A percentile compares a stretch with the other conserved stretches of the same genome.
Evolutionary conservation across 2,888 invertebrate species (phyloP).

Genomic region (Catocala sponsa): DNA sequence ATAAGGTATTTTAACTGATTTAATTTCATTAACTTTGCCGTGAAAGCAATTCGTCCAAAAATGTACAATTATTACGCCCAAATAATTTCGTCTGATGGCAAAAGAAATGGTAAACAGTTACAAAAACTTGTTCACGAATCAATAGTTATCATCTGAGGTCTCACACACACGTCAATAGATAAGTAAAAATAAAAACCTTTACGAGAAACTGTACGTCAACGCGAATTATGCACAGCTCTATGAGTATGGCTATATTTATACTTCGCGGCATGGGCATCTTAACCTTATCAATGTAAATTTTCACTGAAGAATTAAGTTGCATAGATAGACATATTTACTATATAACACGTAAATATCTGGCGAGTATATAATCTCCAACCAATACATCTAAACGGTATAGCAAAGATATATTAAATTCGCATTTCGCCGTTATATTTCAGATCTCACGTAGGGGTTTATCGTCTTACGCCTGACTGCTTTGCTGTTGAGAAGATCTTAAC

Average conservation of each 20-base stretch:
- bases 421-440: no score
- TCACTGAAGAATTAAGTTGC: not conserved
- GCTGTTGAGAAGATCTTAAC: no score
- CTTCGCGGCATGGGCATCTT: slow-evolving; percentile 20
- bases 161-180: slow-evolving; percentile 43
- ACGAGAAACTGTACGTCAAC: slow-evolving; percentile 43
- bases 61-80: slow-evolving; percentile 62
- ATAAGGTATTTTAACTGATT: slow-evolving; percentile 29
- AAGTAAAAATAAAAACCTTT: slow-evolving; percentile 50
- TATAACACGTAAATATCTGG: no score
- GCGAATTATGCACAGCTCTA: slow-evolving; percentile 48
- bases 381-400: no score
- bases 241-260: slow-evolving; percentile 35
- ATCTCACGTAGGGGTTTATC: no score
- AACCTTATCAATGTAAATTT: slow-evolving; percentile 6
- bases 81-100: slow-evolving; percentile 56
- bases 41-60: slow-evolving; percentile 54
- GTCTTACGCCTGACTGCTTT: no score
- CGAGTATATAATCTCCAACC: no score
- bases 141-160: slow-evolving; percentile 47
- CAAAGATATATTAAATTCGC: no score
- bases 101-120: slow-evolving; percentile 55
- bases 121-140: slow-evolving; percentile 51
- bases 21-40: slow-evolving; percentile 37
- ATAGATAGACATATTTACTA: no score